Evolutionary conservation across 2,113 vertebrate species (phyloP), one percentile per base, ranked within the genome.

Genomic region (Caloenas nicobarica): DNA sequence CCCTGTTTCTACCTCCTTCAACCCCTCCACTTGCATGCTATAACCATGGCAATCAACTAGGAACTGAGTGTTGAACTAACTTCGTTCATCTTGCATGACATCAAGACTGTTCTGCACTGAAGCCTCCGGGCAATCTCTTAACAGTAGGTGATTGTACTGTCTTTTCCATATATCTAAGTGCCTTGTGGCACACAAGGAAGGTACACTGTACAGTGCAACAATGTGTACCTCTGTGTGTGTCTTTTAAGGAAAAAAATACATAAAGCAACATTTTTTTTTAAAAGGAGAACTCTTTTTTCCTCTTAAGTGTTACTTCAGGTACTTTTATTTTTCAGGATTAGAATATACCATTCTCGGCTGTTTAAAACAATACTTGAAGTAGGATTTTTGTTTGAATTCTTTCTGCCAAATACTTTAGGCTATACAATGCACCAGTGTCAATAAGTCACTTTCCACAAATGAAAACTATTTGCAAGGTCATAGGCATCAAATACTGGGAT

Each of bases 51-150:
- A 62, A 92, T 25, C 5, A 33, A 40, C 13, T 28, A 62, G 46
- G 46, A 94, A 16, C 3, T 1, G 1, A 61, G n/a, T 51, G 44
- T 1, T 68, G 48, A 53, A 60, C 2, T 0, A 21, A 19, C 13
- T 69, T 57, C 50, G 24, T 29, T 71, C 6, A 50, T 60, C 25
- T 71, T 29, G 10, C 25, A 8, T 16, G 34, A 29, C 11, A 79
- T 33, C 24, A 38, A 58, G 68, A 42, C 7, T 34, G 26, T 22
- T 38, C 53, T 26, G 42, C 29, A 80, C 22, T 15, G 24, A 56
- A 88, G 28, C 24, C 16, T 48, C 14, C 3, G 1, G 38, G 14
- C 2, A 7, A 34, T 22, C 7, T 48, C 61, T 26, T 65, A 40
- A 31, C 23, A 31, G 11, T 21, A 34, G 19, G 12, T 7, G 38